These are phyloP conservation scores for Protonemura montana DNA, from an alignment of 2,888 invertebrate genomes.

Conservation along the genomic window DNA sequence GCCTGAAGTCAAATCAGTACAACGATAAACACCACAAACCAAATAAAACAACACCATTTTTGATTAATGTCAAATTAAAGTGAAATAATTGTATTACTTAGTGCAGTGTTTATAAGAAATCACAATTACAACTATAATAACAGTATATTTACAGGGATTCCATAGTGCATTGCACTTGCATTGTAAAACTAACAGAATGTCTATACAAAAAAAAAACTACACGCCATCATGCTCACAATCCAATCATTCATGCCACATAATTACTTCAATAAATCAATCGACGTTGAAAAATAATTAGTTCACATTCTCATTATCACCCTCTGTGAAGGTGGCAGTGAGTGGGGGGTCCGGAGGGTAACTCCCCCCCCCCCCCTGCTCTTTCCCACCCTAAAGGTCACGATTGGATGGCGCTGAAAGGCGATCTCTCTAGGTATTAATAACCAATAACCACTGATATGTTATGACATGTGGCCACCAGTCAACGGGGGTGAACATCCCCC, in stretches of 20 bases:
- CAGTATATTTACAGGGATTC: no score
- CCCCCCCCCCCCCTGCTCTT: neutral
- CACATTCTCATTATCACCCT: neutral
- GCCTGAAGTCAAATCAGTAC: no score
- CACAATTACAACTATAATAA: no score
- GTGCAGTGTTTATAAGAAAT: no score
- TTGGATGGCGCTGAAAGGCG: neutral
- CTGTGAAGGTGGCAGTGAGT: neutral
- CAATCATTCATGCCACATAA: neutral
- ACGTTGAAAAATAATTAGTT: neutral
- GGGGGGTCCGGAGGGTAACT: neutral
- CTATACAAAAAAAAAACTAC: neutral
- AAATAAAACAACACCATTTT: no score
- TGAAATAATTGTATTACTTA: no score
- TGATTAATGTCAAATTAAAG: no score
- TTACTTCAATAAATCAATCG: neutral
- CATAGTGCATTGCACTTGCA: no score
- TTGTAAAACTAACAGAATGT: neutral
- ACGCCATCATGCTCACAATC: neutral
- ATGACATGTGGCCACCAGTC: neutral
- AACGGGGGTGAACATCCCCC: neutral
- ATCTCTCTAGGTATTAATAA: neutral
- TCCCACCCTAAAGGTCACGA: neutral
- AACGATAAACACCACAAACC: no score
- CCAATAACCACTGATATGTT: slow-evolving; percentile 12